These are phyloP conservation scores for Yponomeuta malinellus DNA, from an alignment of 2,888 invertebrate genomes.

Conservation along the genomic window DNA sequence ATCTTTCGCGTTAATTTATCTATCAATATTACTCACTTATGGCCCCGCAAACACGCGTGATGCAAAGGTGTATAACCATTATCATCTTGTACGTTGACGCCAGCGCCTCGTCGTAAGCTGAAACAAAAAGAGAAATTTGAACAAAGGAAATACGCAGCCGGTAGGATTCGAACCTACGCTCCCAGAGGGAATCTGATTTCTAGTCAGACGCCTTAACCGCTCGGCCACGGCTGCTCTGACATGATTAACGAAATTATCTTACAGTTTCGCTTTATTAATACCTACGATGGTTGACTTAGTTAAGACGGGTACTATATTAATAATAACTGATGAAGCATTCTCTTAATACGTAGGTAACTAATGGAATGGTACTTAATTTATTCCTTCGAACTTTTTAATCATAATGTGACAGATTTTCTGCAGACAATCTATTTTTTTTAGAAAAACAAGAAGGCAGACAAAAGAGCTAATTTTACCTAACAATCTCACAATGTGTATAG, in stretches of 20 bases:
- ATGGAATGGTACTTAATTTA: no score
- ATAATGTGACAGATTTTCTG: no score
- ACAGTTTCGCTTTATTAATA: neutral
- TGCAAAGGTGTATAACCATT: constrained; percentile 96
- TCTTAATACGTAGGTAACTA: no score
- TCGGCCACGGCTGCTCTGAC: constrained; percentile 85
- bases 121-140: constrained; percentile 19
- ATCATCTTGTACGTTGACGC: constrained; percentile 94
- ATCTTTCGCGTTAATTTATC: no score
- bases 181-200: constrained; percentile 93
- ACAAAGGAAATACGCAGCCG: constrained; percentile 67
- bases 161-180: constrained; percentile 85
- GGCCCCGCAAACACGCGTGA: constrained; percentile 94
- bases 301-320: neutral
- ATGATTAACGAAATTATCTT: neutral
- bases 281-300: neutral
- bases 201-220: constrained; percentile 93
- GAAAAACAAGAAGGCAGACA: no score
- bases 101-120: constrained; percentile 91
- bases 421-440: no score
- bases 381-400: no score
- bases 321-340: neutral
- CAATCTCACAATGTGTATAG: no score
- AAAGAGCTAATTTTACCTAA: no score
- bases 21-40: constrained; percentile 79